phyloP scores from a whole-genome alignment of 1,140 invertebrate species.

The Palaemon carinicauda region DNA sequence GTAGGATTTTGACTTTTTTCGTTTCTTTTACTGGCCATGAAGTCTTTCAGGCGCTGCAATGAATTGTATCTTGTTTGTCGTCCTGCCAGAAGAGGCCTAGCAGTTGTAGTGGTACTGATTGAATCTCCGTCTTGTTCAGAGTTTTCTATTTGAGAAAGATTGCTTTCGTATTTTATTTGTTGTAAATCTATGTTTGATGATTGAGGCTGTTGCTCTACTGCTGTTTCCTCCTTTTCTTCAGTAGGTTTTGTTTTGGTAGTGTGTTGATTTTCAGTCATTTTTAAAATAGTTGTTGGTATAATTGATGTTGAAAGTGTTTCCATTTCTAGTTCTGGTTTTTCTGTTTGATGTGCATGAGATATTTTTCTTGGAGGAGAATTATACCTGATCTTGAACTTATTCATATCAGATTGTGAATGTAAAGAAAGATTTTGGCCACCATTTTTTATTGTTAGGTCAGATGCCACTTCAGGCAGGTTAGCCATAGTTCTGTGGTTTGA shows the following conservation, averaged over 20 bases:
- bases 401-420: neutral
- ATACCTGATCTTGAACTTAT: neutral
- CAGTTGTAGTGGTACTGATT: neutral
- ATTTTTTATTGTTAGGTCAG: neutral
- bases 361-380: constrained; percentile 17
- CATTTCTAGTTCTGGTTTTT: neutral
- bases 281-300: neutral
- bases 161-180: neutral
- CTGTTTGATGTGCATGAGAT: neutral
- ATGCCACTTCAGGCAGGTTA: constrained; percentile 10
- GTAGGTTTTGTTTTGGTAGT: neutral
- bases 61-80: constrained; percentile 4
- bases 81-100: neutral
- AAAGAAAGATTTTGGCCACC: neutral
- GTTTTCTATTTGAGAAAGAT: neutral
- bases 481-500: constrained; percentile 22
- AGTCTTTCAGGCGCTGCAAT: constrained; percentile 15
- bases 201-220: neutral
- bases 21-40: constrained; percentile 7
- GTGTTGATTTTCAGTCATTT: neutral
- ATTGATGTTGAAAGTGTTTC: neutral
- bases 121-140: neutral
- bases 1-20: neutral
- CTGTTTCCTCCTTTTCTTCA: neutral
- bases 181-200: neutral